These are phyloP conservation scores for Coilia nasus DNA, from an alignment of 2,797 vertebrate species.

Conservation along the genomic window DNA sequence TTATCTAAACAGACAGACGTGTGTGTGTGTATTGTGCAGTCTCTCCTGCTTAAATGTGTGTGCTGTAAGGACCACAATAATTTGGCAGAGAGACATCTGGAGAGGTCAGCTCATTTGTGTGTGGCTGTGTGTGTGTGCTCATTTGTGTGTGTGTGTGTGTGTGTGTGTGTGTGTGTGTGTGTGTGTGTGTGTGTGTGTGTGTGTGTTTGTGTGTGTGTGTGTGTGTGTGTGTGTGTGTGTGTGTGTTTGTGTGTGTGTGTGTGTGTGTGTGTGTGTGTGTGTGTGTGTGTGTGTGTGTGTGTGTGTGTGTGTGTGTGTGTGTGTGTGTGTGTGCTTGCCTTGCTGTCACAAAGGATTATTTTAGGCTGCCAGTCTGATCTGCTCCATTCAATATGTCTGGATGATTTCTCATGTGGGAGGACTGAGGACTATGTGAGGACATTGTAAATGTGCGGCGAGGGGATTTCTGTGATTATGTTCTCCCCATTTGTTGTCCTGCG, in stretches of 20 bases:
- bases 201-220: too few relatives aligned
- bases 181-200: slow-evolving; percentile 24
- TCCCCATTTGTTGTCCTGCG: background rate
- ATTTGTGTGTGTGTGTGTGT: background rate
- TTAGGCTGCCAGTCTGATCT: slow-evolving; percentile 42
- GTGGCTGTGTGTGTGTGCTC: too few relatives aligned
- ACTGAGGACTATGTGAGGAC: slow-evolving; percentile 4
- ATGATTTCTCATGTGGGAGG: slow-evolving; percentile 14
- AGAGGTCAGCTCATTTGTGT: slow-evolving; percentile 22
- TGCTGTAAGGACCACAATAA: background rate
- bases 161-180: background rate
- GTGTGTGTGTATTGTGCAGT: background rate
- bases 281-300: background rate
- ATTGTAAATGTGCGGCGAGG: background rate
- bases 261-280: background rate
- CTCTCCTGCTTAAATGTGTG: background rate
- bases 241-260: slow-evolving; percentile 25
- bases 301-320: slow-evolving; percentile 17
- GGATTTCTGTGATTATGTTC: too few relatives aligned
- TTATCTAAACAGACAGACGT: too few relatives aligned
- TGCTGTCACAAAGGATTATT: slow-evolving; percentile 49
- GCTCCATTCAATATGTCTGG: slow-evolving; percentile 30
- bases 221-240: slow-evolving; percentile 25
- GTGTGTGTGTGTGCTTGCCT: slow-evolving; percentile 29
- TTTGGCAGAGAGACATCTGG: slow-evolving; percentile 11